Evolutionary conservation across 2,113 vertebrate genomes (phyloP).

Genomic region (Motacilla alba): DNA sequence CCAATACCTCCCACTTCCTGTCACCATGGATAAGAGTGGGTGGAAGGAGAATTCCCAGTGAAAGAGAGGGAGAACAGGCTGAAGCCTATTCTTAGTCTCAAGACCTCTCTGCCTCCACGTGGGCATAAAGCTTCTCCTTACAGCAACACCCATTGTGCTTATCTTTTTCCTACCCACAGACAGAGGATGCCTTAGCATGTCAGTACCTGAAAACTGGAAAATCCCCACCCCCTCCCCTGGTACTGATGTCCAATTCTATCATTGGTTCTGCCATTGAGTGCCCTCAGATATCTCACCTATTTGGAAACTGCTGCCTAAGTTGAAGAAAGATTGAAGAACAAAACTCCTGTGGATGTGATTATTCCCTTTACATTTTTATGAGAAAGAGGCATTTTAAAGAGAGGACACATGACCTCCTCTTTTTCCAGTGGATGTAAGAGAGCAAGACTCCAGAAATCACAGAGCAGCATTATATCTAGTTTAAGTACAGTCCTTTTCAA

Average conservation of each 20-base stretch:
- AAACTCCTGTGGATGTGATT: neutral
- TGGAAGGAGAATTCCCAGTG: neutral
- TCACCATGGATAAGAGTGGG: neutral
- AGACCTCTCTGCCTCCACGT: neutral
- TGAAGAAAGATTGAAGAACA: neutral
- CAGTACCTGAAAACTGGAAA: neutral
- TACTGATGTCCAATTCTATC: neutral
- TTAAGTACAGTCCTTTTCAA: neutral
- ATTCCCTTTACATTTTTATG: neutral
- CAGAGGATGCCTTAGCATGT: neutral
- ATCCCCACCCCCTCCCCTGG: neutral
- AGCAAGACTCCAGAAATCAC: neutral
- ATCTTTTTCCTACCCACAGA: neutral
- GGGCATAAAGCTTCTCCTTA: neutral
- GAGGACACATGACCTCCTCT: neutral
- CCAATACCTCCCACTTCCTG: neutral
- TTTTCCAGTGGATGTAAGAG: neutral
- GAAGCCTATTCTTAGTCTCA: neutral
- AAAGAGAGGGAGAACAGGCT: neutral
- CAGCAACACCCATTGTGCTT: fast-evolving
- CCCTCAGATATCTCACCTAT: neutral
- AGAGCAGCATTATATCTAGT: neutral
- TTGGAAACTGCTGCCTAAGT: neutral
- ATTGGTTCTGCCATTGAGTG: neutral
- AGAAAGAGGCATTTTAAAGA: neutral